Conservation (phyloP, 35 echinoderm and acorn worm genomes). For the Diadema setosum region DNA sequence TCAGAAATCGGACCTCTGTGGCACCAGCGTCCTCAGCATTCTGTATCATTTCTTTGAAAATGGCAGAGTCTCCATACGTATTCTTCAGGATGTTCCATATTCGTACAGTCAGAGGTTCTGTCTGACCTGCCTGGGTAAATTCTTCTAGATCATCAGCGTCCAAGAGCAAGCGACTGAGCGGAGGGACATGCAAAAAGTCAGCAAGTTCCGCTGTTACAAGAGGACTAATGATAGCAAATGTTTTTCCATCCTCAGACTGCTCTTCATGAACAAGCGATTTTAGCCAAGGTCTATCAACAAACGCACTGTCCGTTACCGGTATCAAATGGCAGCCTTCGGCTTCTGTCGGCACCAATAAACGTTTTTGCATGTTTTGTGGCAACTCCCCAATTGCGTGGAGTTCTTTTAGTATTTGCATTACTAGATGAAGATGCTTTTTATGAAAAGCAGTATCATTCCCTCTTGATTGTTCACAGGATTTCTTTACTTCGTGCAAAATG, state of each 20-base stretch:
- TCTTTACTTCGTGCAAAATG: neutral
- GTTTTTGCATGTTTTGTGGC: neutral
- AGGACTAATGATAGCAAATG: constrained; percentile 11
- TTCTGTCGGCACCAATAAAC: constrained; percentile 6
- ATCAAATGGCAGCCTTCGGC: neutral
- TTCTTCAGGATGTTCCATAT: constrained; percentile 38
- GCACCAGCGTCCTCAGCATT: constrained; percentile 96
- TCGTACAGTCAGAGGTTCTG: constrained; percentile 39
- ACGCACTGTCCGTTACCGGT: neutral
- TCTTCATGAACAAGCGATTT: neutral
- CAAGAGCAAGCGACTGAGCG: constrained; percentile 22
- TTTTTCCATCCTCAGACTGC: neutral
- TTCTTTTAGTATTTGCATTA: neutral
- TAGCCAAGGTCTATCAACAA: constrained; percentile 1
- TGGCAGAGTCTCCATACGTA: constrained; percentile 17
- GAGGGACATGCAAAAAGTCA: neutral
- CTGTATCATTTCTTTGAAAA: constrained; percentile 81
- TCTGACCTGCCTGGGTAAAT: constrained; percentile 37
- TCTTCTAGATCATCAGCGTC: constrained; percentile 20
- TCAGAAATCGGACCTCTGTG: constrained; percentile 62
- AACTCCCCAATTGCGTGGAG: neutral
- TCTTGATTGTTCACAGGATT: neutral
- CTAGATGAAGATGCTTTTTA: neutral
- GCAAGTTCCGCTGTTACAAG: neutral
- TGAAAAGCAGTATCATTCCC: neutral